Conservation (phyloP, 2,888 invertebrate genomes). For the Ecliptopera silaceata region DNA sequence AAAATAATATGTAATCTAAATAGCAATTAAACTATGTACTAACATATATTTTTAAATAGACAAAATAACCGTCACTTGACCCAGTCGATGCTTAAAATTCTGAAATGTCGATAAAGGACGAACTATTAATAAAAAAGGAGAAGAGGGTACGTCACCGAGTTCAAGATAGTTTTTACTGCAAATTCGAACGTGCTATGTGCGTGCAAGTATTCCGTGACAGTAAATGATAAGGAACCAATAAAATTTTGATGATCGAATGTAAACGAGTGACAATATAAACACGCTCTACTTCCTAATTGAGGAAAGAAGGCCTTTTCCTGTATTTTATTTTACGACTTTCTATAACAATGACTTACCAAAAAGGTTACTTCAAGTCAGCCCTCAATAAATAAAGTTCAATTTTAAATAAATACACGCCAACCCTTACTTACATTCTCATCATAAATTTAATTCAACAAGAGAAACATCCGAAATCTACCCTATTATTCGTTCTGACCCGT, state of each 20-base stretch:
- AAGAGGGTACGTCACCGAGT: no score
- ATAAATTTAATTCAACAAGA: constrained; percentile 44
- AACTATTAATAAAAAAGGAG: no score
- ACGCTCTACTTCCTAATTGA: constrained; percentile 29
- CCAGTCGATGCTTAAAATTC: no score
- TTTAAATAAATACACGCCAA: constrained; percentile 36
- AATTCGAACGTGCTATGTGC: constrained; percentile 27
- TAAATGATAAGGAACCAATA: constrained; percentile 29
- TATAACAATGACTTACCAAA: constrained; percentile 26
- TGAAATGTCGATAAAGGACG: no score
- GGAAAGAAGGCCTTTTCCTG: constrained; percentile 23
- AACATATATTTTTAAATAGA: no score
- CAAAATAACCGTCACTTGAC: no score
- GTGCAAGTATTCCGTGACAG: constrained; percentile 27
- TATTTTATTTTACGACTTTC: constrained; percentile 24
- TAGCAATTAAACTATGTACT: no score
- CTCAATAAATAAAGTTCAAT: constrained; percentile 34
- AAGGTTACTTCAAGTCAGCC: constrained; percentile 26
- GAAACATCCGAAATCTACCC: constrained; percentile 46
- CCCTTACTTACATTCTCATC: constrained; percentile 38
- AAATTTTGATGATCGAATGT: constrained; percentile 28
- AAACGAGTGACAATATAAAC: constrained; percentile 29
- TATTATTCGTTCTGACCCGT: constrained; percentile 49
- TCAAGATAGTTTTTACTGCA: constrained; percentile 24
- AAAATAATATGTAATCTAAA: no score